Base-by-base conservation (phyloP, 2,888 invertebrate genomes). In the Mactromeris polynyma region DNA sequence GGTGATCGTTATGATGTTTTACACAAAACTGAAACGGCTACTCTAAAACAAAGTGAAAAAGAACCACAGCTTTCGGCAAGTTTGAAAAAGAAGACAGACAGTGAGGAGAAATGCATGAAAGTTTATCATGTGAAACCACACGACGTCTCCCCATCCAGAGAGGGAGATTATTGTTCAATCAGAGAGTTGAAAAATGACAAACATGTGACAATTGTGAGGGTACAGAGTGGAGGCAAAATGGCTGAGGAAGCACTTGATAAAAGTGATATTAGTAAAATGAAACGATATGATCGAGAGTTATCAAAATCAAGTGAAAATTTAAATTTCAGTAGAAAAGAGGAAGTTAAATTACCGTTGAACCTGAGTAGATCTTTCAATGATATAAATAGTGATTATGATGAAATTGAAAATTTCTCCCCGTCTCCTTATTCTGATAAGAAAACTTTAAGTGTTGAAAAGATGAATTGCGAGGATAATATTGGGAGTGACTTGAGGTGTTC, bases 81-180 rank as follows among this genome's bases (percentile, higher is more conserved):
- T 73, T 58, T 86, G 26, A 87, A 58, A 26, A 58, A 87, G n/a
- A 64, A 82, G 36, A 19, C 26, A 38, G 6, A 21, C 14, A 38
- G n/a, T 77, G 78, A 84, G 54, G 54, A 83, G n/a, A 73, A 31
- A 21, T 36, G 14, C 6, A 36, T 79, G 21, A 83, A 83, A 51
- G 69, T 42, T 46, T 26, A 83, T 42, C 69, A n/a, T 73, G 46
- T 69, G 33, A 31, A 6, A 40, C 36, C 58, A 6, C 31, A 81
- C n/a, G n/a, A 69, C 7, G 7, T 33, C 1, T 36, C 58, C 40
- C 42, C 36, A 19, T 85, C 89, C 38, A 64, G 77, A 58, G 91
- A 88, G 31, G 91, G 89, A 1, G 91, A 90, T 69, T 91, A 91
- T 40, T 90, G 90, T 79, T 83, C 90, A 77, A 86, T 91, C 2